Percentiles rank a stretch among this genome's conserved stretches.
Conservation (phyloP, 2,888 invertebrate species). For the Octodonta nipae region DNA sequence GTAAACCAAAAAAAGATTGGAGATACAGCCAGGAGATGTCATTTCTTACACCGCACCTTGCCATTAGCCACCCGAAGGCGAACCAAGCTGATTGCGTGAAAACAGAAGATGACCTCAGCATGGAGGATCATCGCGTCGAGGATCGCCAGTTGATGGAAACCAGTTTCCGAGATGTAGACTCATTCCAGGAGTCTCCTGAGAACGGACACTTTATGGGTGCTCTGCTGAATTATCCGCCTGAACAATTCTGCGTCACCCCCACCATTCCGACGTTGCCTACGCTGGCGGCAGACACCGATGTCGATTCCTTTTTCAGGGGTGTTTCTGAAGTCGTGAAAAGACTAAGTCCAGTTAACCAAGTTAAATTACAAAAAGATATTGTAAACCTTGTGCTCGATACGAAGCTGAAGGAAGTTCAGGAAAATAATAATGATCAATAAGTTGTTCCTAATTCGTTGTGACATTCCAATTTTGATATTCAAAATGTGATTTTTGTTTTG, state of each 20-base stretch:
- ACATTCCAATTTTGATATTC: no score
- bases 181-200: slow-evolving; percentile 2
- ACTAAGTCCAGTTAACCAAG: slow-evolving; percentile 14
- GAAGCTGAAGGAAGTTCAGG: slow-evolving; percentile 13
- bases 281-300: slow-evolving; percentile 9
- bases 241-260: not conserved
- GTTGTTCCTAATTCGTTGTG: no score
- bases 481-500: no score
- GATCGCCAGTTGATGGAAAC: not conserved
- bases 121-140: slow-evolving; percentile 1
- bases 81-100: slow-evolving; percentile 6
- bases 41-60: slow-evolving; percentile 12
- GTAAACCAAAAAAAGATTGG: slow-evolving; percentile 12
- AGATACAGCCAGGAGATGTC: slow-evolving; percentile 14
- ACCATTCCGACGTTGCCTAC: not conserved
- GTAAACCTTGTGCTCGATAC: slow-evolving; percentile 15
- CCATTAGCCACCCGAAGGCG: slow-evolving; percentile 9
- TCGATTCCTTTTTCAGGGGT: slow-evolving; percentile 16
- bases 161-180: not conserved
- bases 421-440: slow-evolving; percentile 3
- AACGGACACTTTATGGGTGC: slow-evolving; percentile 8
- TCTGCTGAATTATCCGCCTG: not conserved
- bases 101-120: slow-evolving; percentile 1
- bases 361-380: slow-evolving; percentile 14
- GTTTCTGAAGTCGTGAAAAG: slow-evolving; percentile 16